These are phyloP conservation scores for Drosophila sp. DNA, from an alignment of 1,140 invertebrate species.

Conservation along the genomic window DNA sequence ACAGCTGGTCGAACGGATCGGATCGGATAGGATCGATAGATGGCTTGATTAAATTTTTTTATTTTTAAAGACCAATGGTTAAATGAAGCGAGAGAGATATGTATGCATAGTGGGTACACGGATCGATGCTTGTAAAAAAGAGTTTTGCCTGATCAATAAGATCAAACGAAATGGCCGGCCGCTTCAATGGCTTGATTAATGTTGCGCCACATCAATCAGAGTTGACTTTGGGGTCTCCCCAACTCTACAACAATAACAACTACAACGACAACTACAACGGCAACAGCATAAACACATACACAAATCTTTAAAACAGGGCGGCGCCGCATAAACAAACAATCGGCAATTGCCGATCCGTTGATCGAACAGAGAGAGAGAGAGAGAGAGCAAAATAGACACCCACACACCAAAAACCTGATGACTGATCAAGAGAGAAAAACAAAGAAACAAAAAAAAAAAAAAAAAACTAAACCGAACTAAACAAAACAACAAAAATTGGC, in stretches of 20 bases:
- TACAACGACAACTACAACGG: slow-evolving; percentile 28
- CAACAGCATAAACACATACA: slow-evolving; percentile 43
- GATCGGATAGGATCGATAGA: slow-evolving; percentile 21
- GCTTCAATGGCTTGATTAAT: slow-evolving; percentile 77
- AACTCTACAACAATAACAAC: too few relatives aligned
- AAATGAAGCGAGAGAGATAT: slow-evolving; percentile 20
- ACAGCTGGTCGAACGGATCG: slow-evolving; percentile 31
- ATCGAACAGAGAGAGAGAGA: slow-evolving; percentile 17
- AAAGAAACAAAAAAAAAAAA: slow-evolving; percentile 29
- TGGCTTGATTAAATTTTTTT: slow-evolving; percentile 15
- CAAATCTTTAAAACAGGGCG: slow-evolving; percentile 49
- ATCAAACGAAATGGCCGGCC: slow-evolving; percentile 60
- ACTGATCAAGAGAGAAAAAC: slow-evolving; percentile 60
- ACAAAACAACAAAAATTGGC: slow-evolving; percentile 17
- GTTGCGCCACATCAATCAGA: slow-evolving; percentile 75
- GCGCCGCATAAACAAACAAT: slow-evolving; percentile 42
- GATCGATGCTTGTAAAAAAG: slow-evolving; percentile 50
- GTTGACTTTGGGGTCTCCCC: slow-evolving; percentile 24
- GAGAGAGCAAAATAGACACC: slow-evolving; percentile 30
- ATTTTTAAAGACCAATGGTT: slow-evolving; percentile 31
- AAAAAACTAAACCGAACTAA: slow-evolving; percentile 42
- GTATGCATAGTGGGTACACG: slow-evolving; percentile 8
- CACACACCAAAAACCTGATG: slow-evolving; percentile 62
- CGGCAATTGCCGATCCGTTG: slow-evolving; percentile 1
- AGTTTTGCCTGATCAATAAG: slow-evolving; percentile 70